Evolutionary conservation across 1,140 invertebrate species (phyloP).

Genomic region (Plutomurus gul): DNA sequence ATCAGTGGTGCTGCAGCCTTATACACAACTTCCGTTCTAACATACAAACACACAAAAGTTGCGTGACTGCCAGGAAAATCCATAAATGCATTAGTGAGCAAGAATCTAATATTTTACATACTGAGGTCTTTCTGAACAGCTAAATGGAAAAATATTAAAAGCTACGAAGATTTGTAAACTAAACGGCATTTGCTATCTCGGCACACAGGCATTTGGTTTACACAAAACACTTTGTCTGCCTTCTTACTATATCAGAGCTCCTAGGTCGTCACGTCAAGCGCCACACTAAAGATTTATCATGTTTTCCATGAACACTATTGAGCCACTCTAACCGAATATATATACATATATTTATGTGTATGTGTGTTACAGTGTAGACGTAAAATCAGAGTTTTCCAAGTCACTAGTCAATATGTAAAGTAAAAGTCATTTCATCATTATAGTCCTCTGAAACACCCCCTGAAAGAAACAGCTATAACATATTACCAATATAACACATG

Average conservation of each 20-base stretch:
- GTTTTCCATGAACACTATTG: not conserved
- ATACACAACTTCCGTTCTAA: not conserved
- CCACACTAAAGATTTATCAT: not conserved
- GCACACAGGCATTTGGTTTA: not conserved
- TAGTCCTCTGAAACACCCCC: no score
- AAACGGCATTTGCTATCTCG: not conserved
- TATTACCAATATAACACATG: no score
- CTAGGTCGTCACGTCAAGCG: conserved; percentile 12
- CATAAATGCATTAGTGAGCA: conserved; percentile 15
- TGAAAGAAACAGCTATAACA: no score
- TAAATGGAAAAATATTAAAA: not conserved
- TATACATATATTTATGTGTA: no score
- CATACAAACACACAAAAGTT: no score
- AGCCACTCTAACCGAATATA: no score
- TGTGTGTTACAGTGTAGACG: no score
- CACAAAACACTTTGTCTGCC: not conserved
- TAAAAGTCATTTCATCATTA: no score
- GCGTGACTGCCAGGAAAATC: conserved; percentile 12
- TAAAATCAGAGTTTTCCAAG: no score
- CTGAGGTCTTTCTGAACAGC: not conserved
- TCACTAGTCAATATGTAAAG: no score
- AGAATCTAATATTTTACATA: not conserved
- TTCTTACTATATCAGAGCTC: no score
- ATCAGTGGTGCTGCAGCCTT: conserved; percentile 9
- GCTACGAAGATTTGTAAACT: conserved; percentile 6